A percentile compares a stretch with the other conserved stretches of the same genome.
Conservation (phyloP, 2,797 vertebrate species). For the Phylloscopus collybita region DNA sequence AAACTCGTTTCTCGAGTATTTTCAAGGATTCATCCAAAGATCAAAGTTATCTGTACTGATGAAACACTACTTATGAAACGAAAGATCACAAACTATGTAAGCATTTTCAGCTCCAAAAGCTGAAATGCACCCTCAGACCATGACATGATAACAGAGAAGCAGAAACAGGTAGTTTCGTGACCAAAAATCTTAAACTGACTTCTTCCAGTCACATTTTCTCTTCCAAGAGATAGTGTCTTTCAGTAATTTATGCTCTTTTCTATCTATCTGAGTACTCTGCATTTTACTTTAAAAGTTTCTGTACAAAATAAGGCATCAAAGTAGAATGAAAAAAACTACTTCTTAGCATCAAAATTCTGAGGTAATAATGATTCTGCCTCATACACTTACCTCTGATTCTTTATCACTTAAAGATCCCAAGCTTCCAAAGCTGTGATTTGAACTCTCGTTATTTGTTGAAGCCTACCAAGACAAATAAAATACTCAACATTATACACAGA, state of each 20-base stretch:
- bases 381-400: constrained; percentile 91
- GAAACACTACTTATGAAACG: neutral
- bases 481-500: neutral
- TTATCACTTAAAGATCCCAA: constrained; percentile 98
- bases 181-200: neutral
- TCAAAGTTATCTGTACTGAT: neutral
- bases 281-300: neutral
- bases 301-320: neutral
- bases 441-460: constrained; percentile 97
- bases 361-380: neutral
- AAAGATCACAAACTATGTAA: neutral
- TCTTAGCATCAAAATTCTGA: neutral
- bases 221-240: neutral
- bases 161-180: neutral
- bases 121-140: neutral
- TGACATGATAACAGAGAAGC: neutral
- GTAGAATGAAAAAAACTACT: neutral
- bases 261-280: neutral
- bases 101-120: neutral
- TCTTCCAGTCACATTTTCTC: neutral
- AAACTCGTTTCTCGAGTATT: neutral
- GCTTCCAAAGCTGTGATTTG: constrained; percentile 99
- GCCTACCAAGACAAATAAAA: constrained; percentile 81
- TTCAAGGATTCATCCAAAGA: neutral
- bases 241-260: neutral